Percentiles rank a stretch among this genome's conserved stretches.
Evolutionary conservation across 1,140 invertebrate species (phyloP).

Genomic region (Drosophila pandora): DNA sequence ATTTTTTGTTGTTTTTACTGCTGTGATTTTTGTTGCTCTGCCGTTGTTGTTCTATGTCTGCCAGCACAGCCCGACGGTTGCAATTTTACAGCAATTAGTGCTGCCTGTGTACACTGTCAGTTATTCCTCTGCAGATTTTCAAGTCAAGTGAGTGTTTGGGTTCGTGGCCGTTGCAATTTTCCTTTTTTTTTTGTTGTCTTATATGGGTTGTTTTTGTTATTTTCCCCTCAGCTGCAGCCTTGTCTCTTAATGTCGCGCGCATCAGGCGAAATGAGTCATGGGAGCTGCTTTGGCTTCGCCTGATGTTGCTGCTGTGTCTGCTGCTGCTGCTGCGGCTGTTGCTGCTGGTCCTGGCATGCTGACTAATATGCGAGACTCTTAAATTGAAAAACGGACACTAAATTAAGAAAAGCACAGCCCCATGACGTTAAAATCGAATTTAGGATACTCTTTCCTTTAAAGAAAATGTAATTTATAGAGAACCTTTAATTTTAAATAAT

Average conservation of each 20-base stretch:
- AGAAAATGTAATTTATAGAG: neutral
- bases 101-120: slow-evolving; percentile 72
- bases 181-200: slow-evolving; percentile 2
- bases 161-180: slow-evolving; percentile 17
- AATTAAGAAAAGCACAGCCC: slow-evolving; percentile 30
- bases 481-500: neutral
- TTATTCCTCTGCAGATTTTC: slow-evolving; percentile 62
- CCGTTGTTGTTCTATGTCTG: slow-evolving; percentile 51
- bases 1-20: slow-evolving; percentile 26
- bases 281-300: slow-evolving; percentile 22
- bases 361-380: slow-evolving; percentile 51
- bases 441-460: slow-evolving; percentile 5
- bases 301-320: slow-evolving; percentile 23
- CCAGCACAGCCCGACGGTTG: slow-evolving; percentile 18
- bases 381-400: slow-evolving; percentile 53
- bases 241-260: slow-evolving; percentile 49
- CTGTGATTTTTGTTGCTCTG: slow-evolving; percentile 40
- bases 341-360: slow-evolving; percentile 39
- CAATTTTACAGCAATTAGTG: slow-evolving; percentile 76
- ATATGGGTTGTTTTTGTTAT: neutral
- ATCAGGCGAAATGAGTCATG: slow-evolving; percentile 63
- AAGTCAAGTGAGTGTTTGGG: slow-evolving; percentile 55
- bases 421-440: neutral
- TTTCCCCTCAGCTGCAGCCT: slow-evolving; percentile 2
- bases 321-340: slow-evolving; percentile 8